Base-by-base conservation (phyloP, 2,888 invertebrate species). In the Andricus quercusramuli region DNA sequence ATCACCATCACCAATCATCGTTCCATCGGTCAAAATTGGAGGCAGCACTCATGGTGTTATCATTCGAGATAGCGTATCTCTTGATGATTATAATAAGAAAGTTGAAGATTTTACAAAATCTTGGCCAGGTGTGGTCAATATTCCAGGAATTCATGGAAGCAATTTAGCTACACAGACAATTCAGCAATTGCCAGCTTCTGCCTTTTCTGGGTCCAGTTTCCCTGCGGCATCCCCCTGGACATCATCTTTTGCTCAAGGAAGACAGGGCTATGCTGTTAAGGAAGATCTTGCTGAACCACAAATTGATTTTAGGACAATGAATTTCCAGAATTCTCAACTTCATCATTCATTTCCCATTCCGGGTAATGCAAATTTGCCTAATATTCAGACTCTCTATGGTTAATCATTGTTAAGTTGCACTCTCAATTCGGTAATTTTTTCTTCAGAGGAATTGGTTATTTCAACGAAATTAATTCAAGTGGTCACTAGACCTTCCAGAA, bases 21-120 rank as follows among this genome's bases (percentile, higher is more conserved):
- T 74, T 4, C 74, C 74, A 29, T 74, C 74, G 11, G 29, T 47
- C 20, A 74, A 74, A 74, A 74, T 74, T 56, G 74, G 32, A 32
- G 74, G 74, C 5, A 74, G 74, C 56, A 74, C 29, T 20, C 29
- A n/a, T 22, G 86, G 87, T 0, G 83, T 90, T 29, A 87, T 92
- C 2, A 78, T 92, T 1, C 87, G 88, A 0, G 92, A 91, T 64
- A 88, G 85, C 22, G 78, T 92, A 0, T 80, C 87, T 2, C 66
- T 92, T 25, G 90, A 89, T 37, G 90, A 91, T 9, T 92, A 92
- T 62, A 88, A 90, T 8, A 87, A 84, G 65, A 89, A 88, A 70
- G 77, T 92, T 3, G 85, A 88, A 3, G 91, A 90, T 9, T 86
- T 92, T n/a, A 88, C 90, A 0, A 91, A 89, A 65, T 85, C 80